Conservation (phyloP, 64 coral and sea anemone species). For the Pocillopora damicornis region DNA sequence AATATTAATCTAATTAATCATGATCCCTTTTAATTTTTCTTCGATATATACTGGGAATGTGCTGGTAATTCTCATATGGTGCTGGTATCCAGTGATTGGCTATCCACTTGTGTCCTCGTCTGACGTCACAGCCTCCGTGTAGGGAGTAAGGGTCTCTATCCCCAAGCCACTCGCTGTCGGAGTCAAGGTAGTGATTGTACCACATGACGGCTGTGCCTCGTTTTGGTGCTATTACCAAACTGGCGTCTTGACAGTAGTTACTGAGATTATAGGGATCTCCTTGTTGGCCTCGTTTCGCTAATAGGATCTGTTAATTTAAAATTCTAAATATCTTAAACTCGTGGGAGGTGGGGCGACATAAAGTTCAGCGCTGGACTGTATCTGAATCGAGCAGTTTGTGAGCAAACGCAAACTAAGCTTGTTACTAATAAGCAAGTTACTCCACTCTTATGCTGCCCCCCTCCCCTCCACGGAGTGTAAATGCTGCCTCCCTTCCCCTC, state of each 20-base stretch:
- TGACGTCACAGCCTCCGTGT: conserved; percentile 39
- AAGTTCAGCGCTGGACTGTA: no score
- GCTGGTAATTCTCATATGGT: background rate
- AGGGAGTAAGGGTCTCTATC: conserved; percentile 28
- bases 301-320: background rate
- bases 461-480: no score
- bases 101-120: conserved; percentile 19
- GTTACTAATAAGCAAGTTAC: no score
- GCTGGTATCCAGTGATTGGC: conserved; percentile 42
- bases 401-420: no score
- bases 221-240: conserved; percentile 23
- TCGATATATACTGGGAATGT: conserved; percentile 30
- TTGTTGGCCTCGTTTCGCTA: conserved; percentile 24
- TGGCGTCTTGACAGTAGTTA: conserved; percentile 28
- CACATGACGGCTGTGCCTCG: conserved; percentile 38
- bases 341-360: no score
- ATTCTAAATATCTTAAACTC: background rate
- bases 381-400: no score
- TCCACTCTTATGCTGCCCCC: no score
- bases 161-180: conserved; percentile 19
- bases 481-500: no score
- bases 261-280: conserved; percentile 40
- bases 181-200: conserved; percentile 21
- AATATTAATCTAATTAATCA: background rate
- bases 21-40: background rate